Evolutionary conservation across 2,888 invertebrate species (phyloP).

Genomic region (Limnephilus auricula): DNA sequence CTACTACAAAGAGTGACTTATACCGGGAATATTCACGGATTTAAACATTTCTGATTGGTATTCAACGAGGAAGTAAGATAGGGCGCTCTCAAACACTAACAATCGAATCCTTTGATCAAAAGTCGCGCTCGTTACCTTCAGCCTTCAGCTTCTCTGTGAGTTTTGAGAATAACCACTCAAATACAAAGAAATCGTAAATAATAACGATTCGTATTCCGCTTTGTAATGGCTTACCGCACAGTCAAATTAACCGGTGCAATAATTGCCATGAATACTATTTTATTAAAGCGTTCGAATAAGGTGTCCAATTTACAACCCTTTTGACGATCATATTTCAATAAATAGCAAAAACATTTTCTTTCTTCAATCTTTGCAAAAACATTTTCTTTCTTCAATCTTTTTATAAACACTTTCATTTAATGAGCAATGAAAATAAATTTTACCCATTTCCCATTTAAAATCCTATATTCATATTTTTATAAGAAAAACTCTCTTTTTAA

Average conservation of each 20-base stretch:
- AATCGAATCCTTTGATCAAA: constrained; percentile 38
- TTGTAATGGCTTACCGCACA: neutral
- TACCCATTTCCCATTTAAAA: neutral
- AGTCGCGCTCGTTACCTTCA: constrained; percentile 1
- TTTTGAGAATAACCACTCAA: neutral
- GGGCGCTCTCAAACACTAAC: constrained; percentile 5
- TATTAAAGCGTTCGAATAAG: neutral
- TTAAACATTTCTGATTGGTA: constrained; percentile 8
- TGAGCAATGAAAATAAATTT: neutral
- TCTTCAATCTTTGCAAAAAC: too few species aligned
- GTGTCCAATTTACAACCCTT: neutral
- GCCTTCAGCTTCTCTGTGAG: neutral
- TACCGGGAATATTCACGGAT: neutral
- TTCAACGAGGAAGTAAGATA: constrained; percentile 17
- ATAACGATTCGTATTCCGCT: neutral
- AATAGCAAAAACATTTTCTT: neutral
- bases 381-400: too few species aligned
- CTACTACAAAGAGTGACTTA: neutral
- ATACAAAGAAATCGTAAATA: neutral
- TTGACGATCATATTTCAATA: neutral
- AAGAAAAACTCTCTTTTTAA: too few species aligned
- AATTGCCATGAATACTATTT: neutral
- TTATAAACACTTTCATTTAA: neutral
- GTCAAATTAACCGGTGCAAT: neutral
- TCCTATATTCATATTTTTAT: too few species aligned